Evolutionary conservation across 1,140 invertebrate species (phyloP), one percentile per base, ranked within the genome.

Genomic region (Argopecten irradians): DNA sequence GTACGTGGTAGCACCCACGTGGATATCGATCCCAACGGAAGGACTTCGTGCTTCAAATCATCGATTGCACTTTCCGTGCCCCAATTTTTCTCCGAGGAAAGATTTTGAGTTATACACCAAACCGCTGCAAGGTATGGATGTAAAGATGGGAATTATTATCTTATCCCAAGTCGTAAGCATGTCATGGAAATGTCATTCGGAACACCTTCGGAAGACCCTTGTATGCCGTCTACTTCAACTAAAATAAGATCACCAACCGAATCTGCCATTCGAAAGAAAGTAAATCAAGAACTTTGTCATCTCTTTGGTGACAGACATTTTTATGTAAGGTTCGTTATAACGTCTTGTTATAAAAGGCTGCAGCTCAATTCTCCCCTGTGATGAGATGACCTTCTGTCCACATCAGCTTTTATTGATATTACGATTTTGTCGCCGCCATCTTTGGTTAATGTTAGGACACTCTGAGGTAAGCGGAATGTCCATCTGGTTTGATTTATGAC

Each of bases 251-350:
- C 55, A n/a, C 16, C 55, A 22, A 71, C 28, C 22, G 5, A n/a
- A 71, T n/a, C 2, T 71, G 55, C 55, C 55, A 71, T 71, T 71
- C 55, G 55, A n/a, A 71, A 71, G 55, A 11, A 71, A 71, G n/a
- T 71, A 71, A 71, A 71, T 71, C 55, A 71, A 28, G 55, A n/a
- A n/a, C 55, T 71, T 71, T 71, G 55, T 71, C 55, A 71, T 71
- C 2, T 0, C 13, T 5, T 16, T 16, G 55, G 5, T 71, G 55
- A 71, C 55, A 71, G 55, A 71, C 55, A 28, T 71, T 71, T 71
- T 71, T 71, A 71, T 71, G 55, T 28, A 7, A 1, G 55, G n/a
- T 16, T 71, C 55, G 55, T 71, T 71, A 71, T 71, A 71, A 71
- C 43, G 28, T 16, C 28, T 8, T n/a, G 55, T 71, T 71, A n/a